Conservation (phyloP, 1,140 invertebrate species). For the Bombus pyrosoma region DNA sequence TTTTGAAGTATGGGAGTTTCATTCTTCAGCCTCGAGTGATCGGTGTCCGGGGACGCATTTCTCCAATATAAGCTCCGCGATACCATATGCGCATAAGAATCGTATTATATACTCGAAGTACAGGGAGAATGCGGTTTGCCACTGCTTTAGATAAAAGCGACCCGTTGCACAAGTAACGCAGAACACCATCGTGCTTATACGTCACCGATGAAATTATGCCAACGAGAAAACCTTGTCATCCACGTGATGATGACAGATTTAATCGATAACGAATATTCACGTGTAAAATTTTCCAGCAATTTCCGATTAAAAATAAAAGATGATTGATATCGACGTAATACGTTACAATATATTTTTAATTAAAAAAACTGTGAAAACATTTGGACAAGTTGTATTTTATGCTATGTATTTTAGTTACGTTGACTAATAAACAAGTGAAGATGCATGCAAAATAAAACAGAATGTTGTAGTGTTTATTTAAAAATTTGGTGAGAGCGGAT, state of each 20-base stretch:
- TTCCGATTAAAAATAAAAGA: background rate
- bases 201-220: background rate
- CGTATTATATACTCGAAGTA: background rate
- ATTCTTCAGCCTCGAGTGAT: slow-evolving; percentile 8
- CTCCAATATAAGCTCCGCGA: background rate
- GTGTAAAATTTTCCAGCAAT: background rate
- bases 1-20: background rate
- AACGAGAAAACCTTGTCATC: background rate
- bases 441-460: background rate
- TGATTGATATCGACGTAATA: background rate
- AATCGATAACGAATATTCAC: background rate
- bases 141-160: background rate
- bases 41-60: slow-evolving; percentile 24
- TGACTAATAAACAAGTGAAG: background rate
- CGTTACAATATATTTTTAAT: no score
- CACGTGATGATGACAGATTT: background rate
- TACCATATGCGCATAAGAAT: background rate
- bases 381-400: background rate
- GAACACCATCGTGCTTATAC: background rate
- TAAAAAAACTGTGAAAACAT: background rate
- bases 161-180: background rate
- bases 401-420: background rate
- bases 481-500: background rate
- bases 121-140: background rate
- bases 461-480: background rate